Evolutionary conservation across 1,140 invertebrate species (phyloP), one percentile per base, ranked within the genome.

Genomic region (Whitmania pigra): DNA sequence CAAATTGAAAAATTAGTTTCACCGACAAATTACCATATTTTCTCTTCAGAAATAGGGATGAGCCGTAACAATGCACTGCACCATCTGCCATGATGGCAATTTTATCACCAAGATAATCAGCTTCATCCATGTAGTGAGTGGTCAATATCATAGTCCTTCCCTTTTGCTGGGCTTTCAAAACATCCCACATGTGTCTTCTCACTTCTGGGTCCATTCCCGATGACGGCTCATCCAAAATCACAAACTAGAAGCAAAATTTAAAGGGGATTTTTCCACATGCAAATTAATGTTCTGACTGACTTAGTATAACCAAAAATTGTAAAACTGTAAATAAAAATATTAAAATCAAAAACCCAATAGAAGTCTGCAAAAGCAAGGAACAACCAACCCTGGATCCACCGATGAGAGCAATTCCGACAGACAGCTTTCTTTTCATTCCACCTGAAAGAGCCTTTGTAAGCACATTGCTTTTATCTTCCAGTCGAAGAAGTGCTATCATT

Each of bases 121-220:
- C 84, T 76, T 85, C 84, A 68, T 85, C 84, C 77, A 85, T 77
- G 73, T 84, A 83, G 74, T 85, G 84, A 13, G 84, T 85, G 0
- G 83, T 83, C 67, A 85, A 74, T 22, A 85, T 74, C 60, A 85
- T 82, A 0, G 84, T 85, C 72, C 83, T 76, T 22, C 78, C 78
- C 76, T 75, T 63, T 40, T 67, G 63, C 36, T 72, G 63, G n/a
- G 25, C 68, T 63, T 72, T 40, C 63, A 72, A 63, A 66, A 72
- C 40, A 74, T 88, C 86, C 87, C 87, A 88, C 73, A 88, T 86
- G 57, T 83, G 82, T 75, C 85, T 80, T 55, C 87, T 77, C 6
- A 85, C 84, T 73, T 82, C 84, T 9, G 87, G 87, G 78, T 87
- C 87, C 43, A 85, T 79, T 29, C 82, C 83, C 75, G 80, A 79